These are phyloP conservation scores for Psilopogon haemacephalus DNA, from an alignment of 2,113 vertebrate genomes.

Conservation along the genomic window DNA sequence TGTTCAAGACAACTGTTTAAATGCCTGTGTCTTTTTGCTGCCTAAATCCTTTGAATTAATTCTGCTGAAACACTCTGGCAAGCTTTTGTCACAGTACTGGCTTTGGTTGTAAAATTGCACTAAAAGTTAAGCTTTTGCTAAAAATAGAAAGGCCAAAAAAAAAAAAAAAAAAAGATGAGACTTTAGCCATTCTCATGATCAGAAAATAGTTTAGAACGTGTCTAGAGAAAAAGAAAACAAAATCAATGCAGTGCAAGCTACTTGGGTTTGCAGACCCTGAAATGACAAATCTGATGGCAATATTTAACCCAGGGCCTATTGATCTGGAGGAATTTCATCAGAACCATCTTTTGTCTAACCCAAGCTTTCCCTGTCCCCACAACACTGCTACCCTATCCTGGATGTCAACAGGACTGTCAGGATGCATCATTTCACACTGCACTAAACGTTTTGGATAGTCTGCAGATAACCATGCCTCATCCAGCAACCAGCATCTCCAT, in stretches of 20 bases:
- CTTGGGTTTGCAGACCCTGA: not conserved
- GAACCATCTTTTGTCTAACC: not conserved
- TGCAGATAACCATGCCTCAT: not conserved
- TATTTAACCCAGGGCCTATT: constrained; percentile 18
- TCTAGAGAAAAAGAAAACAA: not conserved
- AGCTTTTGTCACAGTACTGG: fast-evolving
- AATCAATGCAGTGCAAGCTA: not conserved
- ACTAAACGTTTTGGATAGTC: not conserved
- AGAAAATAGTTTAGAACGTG: not conserved
- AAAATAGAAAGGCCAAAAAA: not conserved
- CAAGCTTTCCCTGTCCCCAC: not conserved
- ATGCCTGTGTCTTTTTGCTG: not conserved
- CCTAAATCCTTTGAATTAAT: not conserved
- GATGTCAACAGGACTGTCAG: not conserved
- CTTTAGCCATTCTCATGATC: not conserved
- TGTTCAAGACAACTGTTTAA: not conserved
- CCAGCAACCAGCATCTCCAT: not conserved
- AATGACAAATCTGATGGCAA: not conserved
- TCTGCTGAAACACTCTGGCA: not conserved
- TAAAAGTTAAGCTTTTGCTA: not conserved
- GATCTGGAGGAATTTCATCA: constrained; percentile 17
- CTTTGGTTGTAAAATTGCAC: not conserved
- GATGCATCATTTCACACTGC: not conserved
- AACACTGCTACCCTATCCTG: not conserved
- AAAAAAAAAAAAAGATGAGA: too few relatives aligned